Evolutionary conservation across 2,797 vertebrate species (phyloP).

Genomic region (Myiotriccus ornatus): DNA sequence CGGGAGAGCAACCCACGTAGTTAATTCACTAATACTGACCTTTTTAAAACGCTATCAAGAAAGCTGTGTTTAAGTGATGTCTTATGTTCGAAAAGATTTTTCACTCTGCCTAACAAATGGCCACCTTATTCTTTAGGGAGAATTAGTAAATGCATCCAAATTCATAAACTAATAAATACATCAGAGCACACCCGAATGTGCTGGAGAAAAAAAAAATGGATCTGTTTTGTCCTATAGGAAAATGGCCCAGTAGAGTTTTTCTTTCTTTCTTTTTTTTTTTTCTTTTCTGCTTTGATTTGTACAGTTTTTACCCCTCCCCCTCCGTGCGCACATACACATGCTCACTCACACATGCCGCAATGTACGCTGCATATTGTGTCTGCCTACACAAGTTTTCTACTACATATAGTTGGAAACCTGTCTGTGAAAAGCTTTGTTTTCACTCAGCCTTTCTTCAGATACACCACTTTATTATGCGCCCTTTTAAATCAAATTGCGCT

Average conservation of each 20-base stretch:
- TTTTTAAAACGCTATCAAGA: background rate
- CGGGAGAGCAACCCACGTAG: accelerated
- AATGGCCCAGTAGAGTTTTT: background rate
- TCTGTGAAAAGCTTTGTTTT: background rate
- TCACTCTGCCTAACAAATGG: background rate
- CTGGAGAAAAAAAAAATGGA: background rate
- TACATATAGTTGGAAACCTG: background rate
- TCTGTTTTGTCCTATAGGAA: background rate
- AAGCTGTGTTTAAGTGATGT: background rate
- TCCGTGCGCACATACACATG: background rate
- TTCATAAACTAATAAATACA: background rate
- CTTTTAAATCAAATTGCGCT: background rate
- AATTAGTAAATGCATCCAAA: background rate
- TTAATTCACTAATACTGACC: background rate
- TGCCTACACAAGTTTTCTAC: background rate
- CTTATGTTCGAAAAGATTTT: background rate
- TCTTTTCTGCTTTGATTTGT: background rate
- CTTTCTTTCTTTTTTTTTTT: background rate
- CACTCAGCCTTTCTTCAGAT: background rate
- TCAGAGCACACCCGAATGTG: background rate
- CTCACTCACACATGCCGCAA: background rate
- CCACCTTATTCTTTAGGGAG: background rate
- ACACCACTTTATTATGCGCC: accelerated
- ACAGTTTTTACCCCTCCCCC: background rate
- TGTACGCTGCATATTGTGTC: background rate